phyloP scores from a whole-genome alignment of 2,888 invertebrate species.

The Pegoplata infirma region DNA sequence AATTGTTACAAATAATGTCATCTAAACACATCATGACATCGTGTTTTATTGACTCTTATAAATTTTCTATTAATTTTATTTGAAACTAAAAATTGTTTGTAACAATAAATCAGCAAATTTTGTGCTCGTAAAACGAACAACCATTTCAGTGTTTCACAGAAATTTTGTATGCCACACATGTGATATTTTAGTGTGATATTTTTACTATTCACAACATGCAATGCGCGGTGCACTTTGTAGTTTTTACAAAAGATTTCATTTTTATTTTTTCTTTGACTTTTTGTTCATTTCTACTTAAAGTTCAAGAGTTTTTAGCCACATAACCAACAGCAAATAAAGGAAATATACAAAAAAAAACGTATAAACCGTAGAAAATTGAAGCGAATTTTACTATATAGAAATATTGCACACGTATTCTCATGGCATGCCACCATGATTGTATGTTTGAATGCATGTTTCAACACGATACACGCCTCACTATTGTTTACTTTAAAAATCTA shows the following conservation, averaged over 20 bases:
- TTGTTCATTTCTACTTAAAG: background rate
- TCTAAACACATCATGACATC: no score
- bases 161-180: background rate
- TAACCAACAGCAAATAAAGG: background rate
- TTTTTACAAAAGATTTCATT: background rate
- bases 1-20: no score
- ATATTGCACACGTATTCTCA: background rate
- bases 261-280: background rate
- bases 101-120: background rate
- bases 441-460: background rate
- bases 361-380: background rate
- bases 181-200: background rate
- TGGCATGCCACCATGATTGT: background rate
- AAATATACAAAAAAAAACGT: no score
- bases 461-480: background rate
- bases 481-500: background rate
- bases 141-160: background rate
- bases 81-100: background rate
- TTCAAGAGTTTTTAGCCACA: background rate
- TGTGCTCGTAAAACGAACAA: background rate
- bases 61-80: background rate
- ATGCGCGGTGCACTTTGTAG: background rate
- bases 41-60: background rate
- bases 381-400: background rate
- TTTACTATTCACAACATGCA: background rate